Evolutionary conservation across 2,888 invertebrate species (phyloP), one percentile per base, ranked within the genome.

Genomic region (Ptilodon capucinus): DNA sequence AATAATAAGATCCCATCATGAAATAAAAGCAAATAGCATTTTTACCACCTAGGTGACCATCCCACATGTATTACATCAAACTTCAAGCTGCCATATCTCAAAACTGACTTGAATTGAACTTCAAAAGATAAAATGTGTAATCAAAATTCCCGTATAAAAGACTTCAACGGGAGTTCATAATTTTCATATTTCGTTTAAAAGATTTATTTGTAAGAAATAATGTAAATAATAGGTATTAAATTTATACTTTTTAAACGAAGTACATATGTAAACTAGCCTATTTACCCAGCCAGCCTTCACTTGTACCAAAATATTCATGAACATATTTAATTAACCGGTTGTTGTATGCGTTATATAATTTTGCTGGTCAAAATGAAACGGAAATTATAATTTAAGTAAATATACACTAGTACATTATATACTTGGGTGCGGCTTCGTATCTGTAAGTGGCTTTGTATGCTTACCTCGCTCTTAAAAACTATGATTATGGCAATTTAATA

Each of bases 161-260:
- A 73, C 66, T 59, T 73, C 72, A 73, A 73, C 72, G 74, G 48
- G 68, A 52, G 32, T 14, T 11, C 6, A 2, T 3, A 4, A 14
- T 34, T 28, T 21, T 21, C 21, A 21, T 21, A 21, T 2, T 21
- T 21, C 2, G 5, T n/a, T 28, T n/a, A n/a, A n/a, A 4, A n/a
- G 23, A 23, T 23, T 23, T 23, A 23, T 23, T 23, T 23, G 1
- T 23, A 2, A 23, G n/a, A n/a, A n/a, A n/a, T n/a, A n/a, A n/a
- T n/a, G n/a, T n/a, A n/a, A n/a, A n/a, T n/a, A n/a, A n/a, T n/a
- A n/a, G n/a, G n/a, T n/a, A n/a, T n/a, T n/a, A n/a, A n/a, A n/a
- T n/a, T n/a, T n/a, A n/a, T n/a, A n/a, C 7, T 21, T 21, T 21
- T 21, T 21, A 1, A 21, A 21, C 21, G 4, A 7, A 21, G 7